phyloP scores from a whole-genome alignment of 2,797 vertebrate species.

The Zonotrichia albicollis region DNA sequence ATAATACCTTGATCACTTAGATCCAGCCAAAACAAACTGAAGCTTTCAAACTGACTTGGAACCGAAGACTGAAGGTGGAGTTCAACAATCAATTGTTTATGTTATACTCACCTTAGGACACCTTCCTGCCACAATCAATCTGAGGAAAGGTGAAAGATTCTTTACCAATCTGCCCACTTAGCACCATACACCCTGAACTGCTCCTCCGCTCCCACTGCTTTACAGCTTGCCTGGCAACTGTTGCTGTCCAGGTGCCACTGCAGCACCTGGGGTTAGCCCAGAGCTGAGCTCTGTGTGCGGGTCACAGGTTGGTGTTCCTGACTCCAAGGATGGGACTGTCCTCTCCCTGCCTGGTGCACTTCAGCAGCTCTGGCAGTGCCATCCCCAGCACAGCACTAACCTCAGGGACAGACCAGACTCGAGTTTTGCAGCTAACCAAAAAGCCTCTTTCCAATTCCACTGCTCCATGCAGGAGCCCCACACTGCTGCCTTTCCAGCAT shows the following conservation, averaged over 20 bases:
- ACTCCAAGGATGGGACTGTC: neutral
- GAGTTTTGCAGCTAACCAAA: neutral
- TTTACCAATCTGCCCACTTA: neutral
- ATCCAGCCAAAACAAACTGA: neutral
- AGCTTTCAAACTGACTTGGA: neutral
- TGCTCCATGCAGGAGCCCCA: fast-evolving
- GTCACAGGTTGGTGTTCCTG: neutral
- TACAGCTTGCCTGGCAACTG: neutral
- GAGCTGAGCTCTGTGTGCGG: neutral
- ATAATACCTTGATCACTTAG: neutral
- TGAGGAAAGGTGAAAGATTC: neutral
- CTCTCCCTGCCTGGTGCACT: neutral
- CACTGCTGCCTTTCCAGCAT: neutral
- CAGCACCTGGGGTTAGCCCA: neutral
- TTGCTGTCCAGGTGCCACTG: conserved; percentile 1
- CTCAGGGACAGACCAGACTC: neutral
- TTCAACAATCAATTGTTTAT: neutral
- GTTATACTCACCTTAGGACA: neutral
- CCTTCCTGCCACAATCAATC: neutral
- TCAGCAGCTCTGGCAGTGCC: neutral
- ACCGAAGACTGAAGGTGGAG: neutral
- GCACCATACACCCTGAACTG: neutral
- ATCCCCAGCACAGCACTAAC: neutral
- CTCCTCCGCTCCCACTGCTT: neutral
- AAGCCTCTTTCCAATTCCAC: neutral